Evolutionary conservation across 2,113 vertebrate species (phyloP), one percentile per base, ranked within the genome.

Genomic region (Dascyllus trimaculatus): DNA sequence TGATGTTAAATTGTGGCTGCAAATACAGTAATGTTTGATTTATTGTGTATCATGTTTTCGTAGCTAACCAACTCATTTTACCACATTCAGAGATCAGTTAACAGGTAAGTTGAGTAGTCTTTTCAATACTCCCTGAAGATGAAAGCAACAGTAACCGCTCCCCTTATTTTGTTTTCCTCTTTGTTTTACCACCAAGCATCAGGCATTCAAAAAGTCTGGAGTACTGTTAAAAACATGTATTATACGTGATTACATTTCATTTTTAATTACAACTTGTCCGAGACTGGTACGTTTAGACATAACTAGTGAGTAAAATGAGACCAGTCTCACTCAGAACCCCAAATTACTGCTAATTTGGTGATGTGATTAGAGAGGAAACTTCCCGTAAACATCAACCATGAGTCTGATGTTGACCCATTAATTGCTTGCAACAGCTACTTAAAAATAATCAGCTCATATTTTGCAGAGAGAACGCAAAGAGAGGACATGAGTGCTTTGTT

Each of bases 221-320:
- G 75, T 15, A 2, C 78, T 17, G 69, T 69, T 82, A 85, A 72
- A 89, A 85, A 78, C 76, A 88, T 66, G 72, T 11, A 80, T 87
- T 76, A 75, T 56, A 69, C 8, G 24, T 88, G 80, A 91, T 85
- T 91, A 82, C 78, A 86, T 91, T 87, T 86, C 81, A 81, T 86
- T 86, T 89, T 86, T 90, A 90, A 92, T 90, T 88, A 87, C 78
- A 81, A 29, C 72, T 57, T 75, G 84, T 84, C 80, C 85, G 77
- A 60, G 72, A 52, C 76, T 79, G 82, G 63, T 78, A 56, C 25
- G 5, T 64, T 74, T 10, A 86, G 84, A 88, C 82, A 69, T 70
- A 88, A 87, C 84, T n/a, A 49, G 60, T 61, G 73, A 84, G 89
- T 87, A 76, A 91, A 84, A 82, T 61, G 80, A 89, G 85, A 73